These are phyloP conservation scores for Dipodomys merriami DNA, from an alignment of 2,113 vertebrate species.

Conservation along the genomic window DNA sequence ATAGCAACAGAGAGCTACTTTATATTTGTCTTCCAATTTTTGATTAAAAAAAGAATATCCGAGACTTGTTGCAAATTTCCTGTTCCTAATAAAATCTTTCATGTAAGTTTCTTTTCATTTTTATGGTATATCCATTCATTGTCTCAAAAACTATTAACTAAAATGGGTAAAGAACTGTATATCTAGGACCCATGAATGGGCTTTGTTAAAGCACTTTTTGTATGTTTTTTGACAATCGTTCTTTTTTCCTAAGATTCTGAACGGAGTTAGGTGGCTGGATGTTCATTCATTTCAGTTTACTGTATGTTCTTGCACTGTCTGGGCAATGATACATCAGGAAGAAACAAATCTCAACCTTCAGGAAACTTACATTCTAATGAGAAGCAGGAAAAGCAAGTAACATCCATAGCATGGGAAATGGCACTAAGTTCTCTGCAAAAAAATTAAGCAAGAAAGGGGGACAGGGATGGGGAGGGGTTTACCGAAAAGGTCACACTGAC, in stretches of 20 bases:
- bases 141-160: not conserved
- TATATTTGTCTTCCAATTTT: not conserved
- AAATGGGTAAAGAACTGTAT: not conserved
- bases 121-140: not conserved
- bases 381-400: slow-evolving; percentile 28
- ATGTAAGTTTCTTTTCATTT: not conserved
- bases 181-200: not conserved
- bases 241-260: slow-evolving; percentile 7
- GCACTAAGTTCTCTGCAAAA: not conserved
- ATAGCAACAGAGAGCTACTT: not conserved
- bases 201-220: not conserved
- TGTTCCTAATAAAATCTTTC: not conserved
- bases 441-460: not conserved
- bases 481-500: not conserved
- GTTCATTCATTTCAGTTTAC: not conserved
- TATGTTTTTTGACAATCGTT: not conserved
- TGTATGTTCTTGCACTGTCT: not conserved
- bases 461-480: not conserved
- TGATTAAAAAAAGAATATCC: not conserved
- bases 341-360: slow-evolving; percentile 3
- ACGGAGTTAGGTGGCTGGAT: not conserved
- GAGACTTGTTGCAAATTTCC: not conserved
- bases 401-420: not conserved
- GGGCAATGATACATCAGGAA: not conserved
- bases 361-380: slow-evolving; percentile 12